Percentiles rank a stretch among this genome's conserved stretches.
Evolutionary conservation across 92 coral and sea anemone species (phyloP).

Genomic region (Porites rus): DNA sequence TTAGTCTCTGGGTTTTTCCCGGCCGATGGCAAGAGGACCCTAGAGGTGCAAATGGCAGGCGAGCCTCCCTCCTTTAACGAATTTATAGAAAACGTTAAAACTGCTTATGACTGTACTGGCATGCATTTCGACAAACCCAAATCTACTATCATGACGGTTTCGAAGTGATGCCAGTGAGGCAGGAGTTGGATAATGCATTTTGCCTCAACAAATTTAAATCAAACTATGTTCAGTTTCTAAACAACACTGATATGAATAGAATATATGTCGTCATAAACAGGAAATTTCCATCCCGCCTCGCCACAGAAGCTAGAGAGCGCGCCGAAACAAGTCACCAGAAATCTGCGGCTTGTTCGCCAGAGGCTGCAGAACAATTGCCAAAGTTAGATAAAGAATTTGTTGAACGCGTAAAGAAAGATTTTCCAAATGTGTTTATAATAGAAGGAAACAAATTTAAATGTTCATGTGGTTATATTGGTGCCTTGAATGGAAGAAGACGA

Average conservation of each 20-base stretch:
- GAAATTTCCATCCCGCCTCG: background rate
- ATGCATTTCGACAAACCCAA: background rate
- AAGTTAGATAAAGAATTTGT: background rate
- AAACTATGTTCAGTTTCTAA: background rate
- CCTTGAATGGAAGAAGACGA: background rate
- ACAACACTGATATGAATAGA: slow-evolving; percentile 6
- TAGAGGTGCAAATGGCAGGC: background rate
- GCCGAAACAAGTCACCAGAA: background rate
- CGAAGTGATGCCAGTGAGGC: slow-evolving; percentile 16
- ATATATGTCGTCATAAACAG: background rate
- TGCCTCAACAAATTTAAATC: background rate
- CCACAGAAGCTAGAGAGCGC: background rate
- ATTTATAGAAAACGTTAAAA: background rate
- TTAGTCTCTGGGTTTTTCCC: background rate
- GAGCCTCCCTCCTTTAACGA: background rate
- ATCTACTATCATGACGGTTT: slow-evolving; percentile 22
- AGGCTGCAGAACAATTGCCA: background rate
- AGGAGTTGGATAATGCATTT: background rate
- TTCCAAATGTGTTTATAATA: background rate
- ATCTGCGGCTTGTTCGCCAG: background rate
- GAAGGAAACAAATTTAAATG: background rate
- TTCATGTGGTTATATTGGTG: background rate
- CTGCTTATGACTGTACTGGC: background rate
- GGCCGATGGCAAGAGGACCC: background rate
- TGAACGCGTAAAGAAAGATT: background rate